phyloP scores from a whole-genome alignment of 1,140 invertebrate species.

The Mactra quadrangularis region DNA sequence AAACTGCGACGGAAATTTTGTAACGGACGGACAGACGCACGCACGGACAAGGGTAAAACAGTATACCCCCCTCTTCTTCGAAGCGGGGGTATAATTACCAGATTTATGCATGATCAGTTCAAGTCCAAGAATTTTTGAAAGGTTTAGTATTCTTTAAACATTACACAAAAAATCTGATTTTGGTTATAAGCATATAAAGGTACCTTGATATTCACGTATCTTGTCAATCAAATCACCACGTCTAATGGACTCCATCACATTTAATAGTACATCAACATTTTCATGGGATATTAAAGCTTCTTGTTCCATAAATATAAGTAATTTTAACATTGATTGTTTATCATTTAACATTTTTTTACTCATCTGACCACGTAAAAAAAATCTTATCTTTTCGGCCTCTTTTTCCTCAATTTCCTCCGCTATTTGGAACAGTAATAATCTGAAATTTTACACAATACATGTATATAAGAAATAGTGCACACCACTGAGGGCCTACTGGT shows the following conservation, averaged over 20 bases:
- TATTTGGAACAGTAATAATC: constrained; percentile 34
- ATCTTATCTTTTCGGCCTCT: constrained; percentile 31
- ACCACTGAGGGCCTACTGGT: too few species aligned
- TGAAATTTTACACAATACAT: background rate
- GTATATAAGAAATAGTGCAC: too few species aligned
- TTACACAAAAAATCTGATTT: too few species aligned
- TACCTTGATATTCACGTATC: constrained; percentile 46
- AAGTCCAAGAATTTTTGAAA: too few species aligned
- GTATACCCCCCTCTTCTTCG: too few species aligned
- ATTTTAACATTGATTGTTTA: background rate
- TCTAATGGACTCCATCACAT: constrained; percentile 9
- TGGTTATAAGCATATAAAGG: too few species aligned
- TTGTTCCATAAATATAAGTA: constrained; percentile 44
- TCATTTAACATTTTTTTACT: constrained; percentile 30
- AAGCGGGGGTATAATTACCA: too few species aligned
- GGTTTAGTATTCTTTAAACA: too few species aligned
- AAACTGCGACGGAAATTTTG: too few species aligned
- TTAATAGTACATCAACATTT: background rate
- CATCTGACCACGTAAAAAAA: constrained; percentile 19
- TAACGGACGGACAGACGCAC: too few species aligned
- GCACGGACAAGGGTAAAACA: too few species aligned
- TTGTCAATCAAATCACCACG: constrained; percentile 14
- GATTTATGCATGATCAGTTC: too few species aligned
- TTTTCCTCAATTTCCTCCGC: constrained; percentile 26
- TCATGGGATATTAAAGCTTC: constrained; percentile 7